These are phyloP conservation scores for Beroe forskalii DNA, from an alignment of 37 sponge, comb jelly and placozoan species.

Conservation along the genomic window DNA sequence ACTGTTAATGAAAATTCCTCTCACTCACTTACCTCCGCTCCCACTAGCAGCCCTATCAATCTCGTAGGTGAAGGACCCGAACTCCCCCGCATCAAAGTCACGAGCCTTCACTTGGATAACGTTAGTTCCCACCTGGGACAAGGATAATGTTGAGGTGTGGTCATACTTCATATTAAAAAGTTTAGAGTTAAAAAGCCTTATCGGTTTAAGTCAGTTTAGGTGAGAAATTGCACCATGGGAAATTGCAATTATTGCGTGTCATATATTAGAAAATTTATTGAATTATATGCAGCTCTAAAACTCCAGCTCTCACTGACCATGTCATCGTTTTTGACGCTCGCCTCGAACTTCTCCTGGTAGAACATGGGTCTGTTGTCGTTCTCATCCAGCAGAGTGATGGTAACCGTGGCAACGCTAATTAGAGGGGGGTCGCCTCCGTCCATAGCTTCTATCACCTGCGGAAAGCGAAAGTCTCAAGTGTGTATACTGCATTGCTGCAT, in stretches of 20 bases:
- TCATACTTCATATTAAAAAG: too few relatives aligned
- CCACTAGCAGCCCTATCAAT: not conserved
- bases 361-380: constrained; percentile 29
- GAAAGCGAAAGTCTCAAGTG: too few relatives aligned
- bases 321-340: constrained; percentile 51
- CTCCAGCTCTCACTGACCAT: constrained; percentile 39
- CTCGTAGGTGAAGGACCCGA: constrained; percentile 6
- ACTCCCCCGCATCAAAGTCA: constrained; percentile 22
- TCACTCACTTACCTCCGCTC: not conserved
- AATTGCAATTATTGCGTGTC: too few relatives aligned
- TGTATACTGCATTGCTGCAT: too few relatives aligned
- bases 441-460: constrained; percentile 29
- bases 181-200: too few relatives aligned
- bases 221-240: too few relatives aligned
- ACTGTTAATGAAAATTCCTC: too few relatives aligned
- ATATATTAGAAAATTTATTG: too few relatives aligned
- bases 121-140: not conserved
- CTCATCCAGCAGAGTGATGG: constrained; percentile 39
- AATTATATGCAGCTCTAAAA: too few relatives aligned
- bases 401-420: constrained; percentile 4
- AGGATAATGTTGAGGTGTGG: too few relatives aligned
- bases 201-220: too few relatives aligned
- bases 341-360: not conserved
- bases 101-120: not conserved
- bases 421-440: constrained; percentile 48